Evolutionary conservation across 2,888 invertebrate genomes (phyloP).

Genomic region (Julus scanicus): DNA sequence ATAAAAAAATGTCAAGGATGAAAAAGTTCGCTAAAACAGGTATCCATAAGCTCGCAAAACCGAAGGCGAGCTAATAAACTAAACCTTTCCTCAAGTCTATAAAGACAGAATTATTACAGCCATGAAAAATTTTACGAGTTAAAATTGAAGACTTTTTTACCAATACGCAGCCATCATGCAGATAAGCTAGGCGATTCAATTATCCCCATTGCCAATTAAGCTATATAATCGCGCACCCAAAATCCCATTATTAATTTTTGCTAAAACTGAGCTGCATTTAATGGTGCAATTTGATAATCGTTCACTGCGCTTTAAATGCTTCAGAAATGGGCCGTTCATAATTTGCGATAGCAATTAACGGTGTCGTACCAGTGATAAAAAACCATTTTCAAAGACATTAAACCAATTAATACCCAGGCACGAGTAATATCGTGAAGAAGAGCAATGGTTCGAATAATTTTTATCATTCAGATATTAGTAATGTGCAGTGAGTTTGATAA

Average conservation of each 20-base stretch:
- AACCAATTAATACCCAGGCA: slow-evolving; percentile 23
- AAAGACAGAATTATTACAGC: slow-evolving; percentile 28
- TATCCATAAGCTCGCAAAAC: not conserved
- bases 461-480: not conserved
- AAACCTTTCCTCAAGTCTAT: slow-evolving; percentile 37
- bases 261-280: slow-evolving; percentile 35
- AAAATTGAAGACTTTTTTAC: slow-evolving; percentile 15
- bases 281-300: slow-evolving; percentile 37
- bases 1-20: not conserved
- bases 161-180: not conserved
- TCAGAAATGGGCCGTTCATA: slow-evolving; percentile 39
- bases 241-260: slow-evolving; percentile 47
- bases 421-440: slow-evolving; percentile 17
- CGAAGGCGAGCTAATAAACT: not conserved
- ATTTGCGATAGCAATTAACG: slow-evolving; percentile 38
- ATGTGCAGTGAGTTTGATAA: not conserved
- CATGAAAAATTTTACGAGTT: slow-evolving; percentile 41
- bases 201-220: slow-evolving; percentile 41
- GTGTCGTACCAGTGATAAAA: slow-evolving; percentile 30
- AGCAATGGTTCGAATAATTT: slow-evolving; percentile 1
- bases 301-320: slow-evolving; percentile 45
- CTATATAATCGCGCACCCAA: slow-evolving; percentile 32
- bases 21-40: not conserved
- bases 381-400: slow-evolving; percentile 46
- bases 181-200: slow-evolving; percentile 22